phyloP scores from a whole-genome alignment of 2,888 invertebrate species.

The Tridacna crocea region DNA sequence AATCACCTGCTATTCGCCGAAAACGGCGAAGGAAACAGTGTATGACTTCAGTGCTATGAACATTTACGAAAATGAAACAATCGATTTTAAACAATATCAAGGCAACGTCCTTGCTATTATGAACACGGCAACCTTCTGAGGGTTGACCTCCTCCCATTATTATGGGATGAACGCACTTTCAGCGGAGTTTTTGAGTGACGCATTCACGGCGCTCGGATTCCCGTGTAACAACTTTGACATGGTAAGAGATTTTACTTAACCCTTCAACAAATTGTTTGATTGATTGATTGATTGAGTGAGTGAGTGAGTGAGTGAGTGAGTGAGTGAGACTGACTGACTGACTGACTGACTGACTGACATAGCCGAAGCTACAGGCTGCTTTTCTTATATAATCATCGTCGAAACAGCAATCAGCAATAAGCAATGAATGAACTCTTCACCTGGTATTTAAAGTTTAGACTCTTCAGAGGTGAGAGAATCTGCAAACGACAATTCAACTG shows the following conservation, averaged over 20 bases:
- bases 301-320: too few relatives aligned
- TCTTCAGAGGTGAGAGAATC: too few relatives aligned
- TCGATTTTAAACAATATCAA: conserved; percentile 48
- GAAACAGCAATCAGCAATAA: too few relatives aligned
- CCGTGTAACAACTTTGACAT: conserved; percentile 85
- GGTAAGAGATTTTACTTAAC: conserved; percentile 60
- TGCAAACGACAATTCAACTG: too few relatives aligned
- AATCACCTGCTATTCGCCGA: conserved; percentile 32
- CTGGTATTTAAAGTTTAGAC: too few relatives aligned
- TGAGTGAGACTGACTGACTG: too few relatives aligned
- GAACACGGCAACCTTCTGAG: conserved; percentile 85
- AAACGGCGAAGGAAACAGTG: conserved; percentile 32
- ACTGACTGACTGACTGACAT: too few relatives aligned
- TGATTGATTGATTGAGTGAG: too few relatives aligned
- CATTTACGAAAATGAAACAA: conserved; percentile 60
- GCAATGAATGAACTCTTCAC: too few relatives aligned
- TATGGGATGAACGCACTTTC: conserved; percentile 85
- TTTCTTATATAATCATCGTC: too few relatives aligned
- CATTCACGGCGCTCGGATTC: conserved; percentile 84
- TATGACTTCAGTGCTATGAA: conserved; percentile 63
- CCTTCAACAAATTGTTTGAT: too few relatives aligned
- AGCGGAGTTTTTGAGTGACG: conserved; percentile 74
- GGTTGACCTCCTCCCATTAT: conserved; percentile 84
- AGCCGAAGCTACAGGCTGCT: too few relatives aligned
- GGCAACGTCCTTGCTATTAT: conserved; percentile 81